These are phyloP conservation scores for Cyphomyrus plagiostoma DNA, from an alignment of 2,113 vertebrate genomes.

Conservation along the genomic window DNA sequence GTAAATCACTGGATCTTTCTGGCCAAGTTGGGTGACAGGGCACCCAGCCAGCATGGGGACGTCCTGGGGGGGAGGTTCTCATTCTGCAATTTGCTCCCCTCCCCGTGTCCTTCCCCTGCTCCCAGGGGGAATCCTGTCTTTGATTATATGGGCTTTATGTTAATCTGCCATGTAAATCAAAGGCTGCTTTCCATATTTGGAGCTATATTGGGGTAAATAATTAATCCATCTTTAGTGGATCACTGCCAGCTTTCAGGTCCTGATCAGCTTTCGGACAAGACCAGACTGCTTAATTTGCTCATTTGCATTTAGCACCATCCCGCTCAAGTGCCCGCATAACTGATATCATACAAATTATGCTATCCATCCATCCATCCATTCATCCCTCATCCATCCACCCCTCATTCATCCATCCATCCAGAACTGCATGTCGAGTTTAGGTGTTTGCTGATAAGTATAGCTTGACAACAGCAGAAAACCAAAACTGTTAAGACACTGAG, in stretches of 20 bases:
- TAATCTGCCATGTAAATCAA: background rate
- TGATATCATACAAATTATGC: background rate
- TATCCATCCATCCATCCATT: background rate
- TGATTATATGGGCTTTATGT: background rate
- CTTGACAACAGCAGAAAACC: background rate
- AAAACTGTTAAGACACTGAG: background rate
- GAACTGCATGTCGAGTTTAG: background rate
- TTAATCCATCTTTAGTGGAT: conserved; percentile 1
- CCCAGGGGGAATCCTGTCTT: background rate
- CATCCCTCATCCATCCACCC: too few relatives aligned
- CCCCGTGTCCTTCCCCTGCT: background rate
- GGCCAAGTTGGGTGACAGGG: background rate
- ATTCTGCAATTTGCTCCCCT: background rate
- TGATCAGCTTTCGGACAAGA: background rate
- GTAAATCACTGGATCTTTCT: background rate
- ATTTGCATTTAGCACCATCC: background rate
- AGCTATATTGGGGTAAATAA: conserved; percentile 8
- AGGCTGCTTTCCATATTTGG: background rate
- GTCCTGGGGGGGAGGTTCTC: background rate
- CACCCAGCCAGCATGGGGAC: background rate
- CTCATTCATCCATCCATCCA: background rate
- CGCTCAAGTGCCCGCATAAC: background rate
- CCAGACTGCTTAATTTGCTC: background rate
- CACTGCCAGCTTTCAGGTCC: background rate
- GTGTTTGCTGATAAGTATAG: background rate